Evolutionary conservation across 2,113 vertebrate species (phyloP), one percentile per base, ranked within the genome.

Genomic region (Agapornis roseicollis): DNA sequence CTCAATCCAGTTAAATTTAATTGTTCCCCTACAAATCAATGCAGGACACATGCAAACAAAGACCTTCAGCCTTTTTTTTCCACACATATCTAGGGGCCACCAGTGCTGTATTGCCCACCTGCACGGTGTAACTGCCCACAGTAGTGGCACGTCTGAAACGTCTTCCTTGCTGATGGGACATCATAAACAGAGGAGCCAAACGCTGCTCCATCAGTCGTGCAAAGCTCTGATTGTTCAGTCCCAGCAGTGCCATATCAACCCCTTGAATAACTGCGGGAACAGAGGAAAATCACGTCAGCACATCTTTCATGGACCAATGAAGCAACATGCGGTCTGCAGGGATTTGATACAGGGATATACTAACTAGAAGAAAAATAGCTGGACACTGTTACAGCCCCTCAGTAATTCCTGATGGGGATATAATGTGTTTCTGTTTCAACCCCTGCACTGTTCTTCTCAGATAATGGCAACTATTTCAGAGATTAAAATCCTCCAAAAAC

Each of bases 141-240:
- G 99, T 98, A 6, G 99, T 99, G 73, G 99, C 99, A 60, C 99
- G 98, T 95, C 95, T 98, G 93, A 99, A 99, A 8, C 99, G 91
- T 47, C 97, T 97, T 60, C 99, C 99, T 94, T 99, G 99, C 88
- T 99, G 99, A 80, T 98, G 98, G 39, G 99, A 99, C 97, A 99
- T 98, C 97, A 99, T 98, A 76, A 99, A 99, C 20, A 99, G 97
- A 28, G 99, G 99, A 47, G 99, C 99, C 97, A 99, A 90, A n/a
- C 99, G 98, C 96, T 99, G 99, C 96, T 99, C 99, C 99, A 99
- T 99, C 92, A 99, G 92, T 37, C 98, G 98, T 80, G 99, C 99
- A 77, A 99, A 99, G 98, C 99, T 99, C 96, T 99, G 99, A 91
- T 99, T 99, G 97, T 99, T 99, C 91, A 98, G 97, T 70, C 99